These are phyloP conservation scores for Paedocypris sp. DNA, from an alignment of 2,113 vertebrate species.

Conservation along the genomic window DNA sequence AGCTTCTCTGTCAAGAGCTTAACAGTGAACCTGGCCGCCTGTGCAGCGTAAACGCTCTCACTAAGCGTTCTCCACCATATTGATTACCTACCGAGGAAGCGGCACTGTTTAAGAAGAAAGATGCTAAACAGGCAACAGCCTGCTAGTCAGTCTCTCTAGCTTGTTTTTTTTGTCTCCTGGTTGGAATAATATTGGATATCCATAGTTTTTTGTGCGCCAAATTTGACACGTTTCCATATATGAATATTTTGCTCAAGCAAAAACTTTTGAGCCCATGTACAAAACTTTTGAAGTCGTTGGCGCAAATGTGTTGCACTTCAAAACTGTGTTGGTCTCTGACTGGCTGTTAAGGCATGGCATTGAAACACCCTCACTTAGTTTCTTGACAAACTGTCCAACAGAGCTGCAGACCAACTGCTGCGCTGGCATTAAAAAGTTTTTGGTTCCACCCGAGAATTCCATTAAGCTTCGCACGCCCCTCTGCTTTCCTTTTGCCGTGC, in stretches of 20 bases:
- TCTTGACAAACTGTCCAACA: constrained; percentile 3
- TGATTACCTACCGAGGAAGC: neutral
- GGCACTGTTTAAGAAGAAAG: neutral
- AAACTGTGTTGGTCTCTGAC: neutral
- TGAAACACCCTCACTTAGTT: constrained; percentile 25
- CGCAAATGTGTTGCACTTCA: neutral
- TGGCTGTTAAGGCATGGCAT: constrained; percentile 13
- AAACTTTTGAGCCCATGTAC: too few species aligned
- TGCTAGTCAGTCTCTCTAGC: neutral
- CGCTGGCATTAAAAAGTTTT: constrained; percentile 43
- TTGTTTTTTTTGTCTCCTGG: constrained; percentile 2
- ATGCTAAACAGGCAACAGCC: neutral
- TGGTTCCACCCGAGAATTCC: constrained; percentile 44
- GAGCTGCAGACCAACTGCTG: constrained; percentile 42
- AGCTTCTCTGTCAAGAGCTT: neutral
- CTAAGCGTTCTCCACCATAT: neutral
- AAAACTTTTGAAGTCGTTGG: neutral
- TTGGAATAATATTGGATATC: constrained; percentile 11
- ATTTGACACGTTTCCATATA: too few species aligned
- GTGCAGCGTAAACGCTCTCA: neutral
- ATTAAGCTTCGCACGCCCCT: constrained; percentile 57
- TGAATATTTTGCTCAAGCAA: too few species aligned
- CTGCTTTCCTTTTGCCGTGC: constrained; percentile 36
- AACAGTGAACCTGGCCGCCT: constrained; percentile 8
- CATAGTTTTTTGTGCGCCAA: too few species aligned